A percentile compares a stretch with the other conserved stretches of the same genome.
Conservation (phyloP, 2,797 vertebrate genomes). For the Thunnus albacares region DNA sequence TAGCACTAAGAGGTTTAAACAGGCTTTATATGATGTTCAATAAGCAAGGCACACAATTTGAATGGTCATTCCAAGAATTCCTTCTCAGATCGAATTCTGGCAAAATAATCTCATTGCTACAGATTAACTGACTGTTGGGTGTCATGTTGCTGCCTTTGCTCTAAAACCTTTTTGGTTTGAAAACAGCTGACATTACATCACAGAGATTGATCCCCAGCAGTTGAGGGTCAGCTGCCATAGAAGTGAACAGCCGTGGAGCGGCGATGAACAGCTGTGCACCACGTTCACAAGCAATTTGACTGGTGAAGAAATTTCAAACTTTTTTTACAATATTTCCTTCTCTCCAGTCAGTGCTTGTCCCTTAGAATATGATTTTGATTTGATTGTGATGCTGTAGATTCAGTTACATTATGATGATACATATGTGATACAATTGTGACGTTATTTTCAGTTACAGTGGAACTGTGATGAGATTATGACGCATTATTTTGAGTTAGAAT, state of each 20-base stretch:
- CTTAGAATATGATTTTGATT: too few relatives aligned
- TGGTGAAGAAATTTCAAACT: not conserved
- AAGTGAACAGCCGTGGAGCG: not conserved
- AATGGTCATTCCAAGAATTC: constrained; percentile 14
- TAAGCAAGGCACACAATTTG: not conserved
- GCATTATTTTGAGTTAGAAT: too few relatives aligned
- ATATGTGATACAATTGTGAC: too few relatives aligned
- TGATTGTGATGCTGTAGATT: too few relatives aligned
- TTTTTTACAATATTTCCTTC: not conserved
- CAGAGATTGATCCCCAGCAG: not conserved
- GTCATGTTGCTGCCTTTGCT: not conserved
- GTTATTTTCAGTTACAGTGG: too few relatives aligned
- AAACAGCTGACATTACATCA: not conserved
- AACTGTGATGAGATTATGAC: too few relatives aligned
- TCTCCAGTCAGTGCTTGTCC: too few relatives aligned
- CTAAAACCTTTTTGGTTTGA: not conserved
- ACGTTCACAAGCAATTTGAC: not conserved
- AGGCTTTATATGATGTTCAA: constrained; percentile 22
- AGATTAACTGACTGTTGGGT: not conserved
- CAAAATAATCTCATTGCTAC: not conserved
- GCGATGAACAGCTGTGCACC: not conserved
- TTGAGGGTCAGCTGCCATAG: not conserved
- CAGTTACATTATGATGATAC: too few relatives aligned
- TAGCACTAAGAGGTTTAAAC: constrained; percentile 53
- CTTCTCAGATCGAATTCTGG: not conserved